phyloP scores from a whole-genome alignment of 2,113 vertebrate species.

The Hymenochirus boettgeri region DNA sequence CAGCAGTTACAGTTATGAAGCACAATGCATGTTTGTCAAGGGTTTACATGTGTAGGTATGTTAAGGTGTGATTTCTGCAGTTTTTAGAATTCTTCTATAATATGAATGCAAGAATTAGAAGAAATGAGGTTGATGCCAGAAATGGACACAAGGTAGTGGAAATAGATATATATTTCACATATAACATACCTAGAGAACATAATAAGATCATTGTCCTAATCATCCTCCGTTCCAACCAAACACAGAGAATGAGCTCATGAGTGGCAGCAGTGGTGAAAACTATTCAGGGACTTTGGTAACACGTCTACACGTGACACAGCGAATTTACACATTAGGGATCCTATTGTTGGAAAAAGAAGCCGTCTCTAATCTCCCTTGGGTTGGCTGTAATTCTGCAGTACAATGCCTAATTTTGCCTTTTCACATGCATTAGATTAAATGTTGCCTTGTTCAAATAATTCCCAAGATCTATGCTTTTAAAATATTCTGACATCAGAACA shows the following conservation, averaged over 20 bases:
- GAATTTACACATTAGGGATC: constrained; percentile 55
- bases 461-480: constrained; percentile 64
- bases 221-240: not conserved
- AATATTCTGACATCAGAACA: constrained; percentile 77
- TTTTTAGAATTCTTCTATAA: too few relatives aligned
- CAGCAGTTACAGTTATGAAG: too few relatives aligned
- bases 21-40: too few relatives aligned
- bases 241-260: not conserved
- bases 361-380: constrained; percentile 61
- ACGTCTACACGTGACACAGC: constrained; percentile 35
- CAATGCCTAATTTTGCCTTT: constrained; percentile 58
- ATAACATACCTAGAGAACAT: too few relatives aligned
- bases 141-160: too few relatives aligned
- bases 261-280: not conserved
- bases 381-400: constrained; percentile 58
- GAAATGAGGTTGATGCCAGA: too few relatives aligned
- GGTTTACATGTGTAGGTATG: too few relatives aligned
- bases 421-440: constrained; percentile 70
- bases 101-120: too few relatives aligned
- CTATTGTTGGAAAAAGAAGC: constrained; percentile 61
- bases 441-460: constrained; percentile 68
- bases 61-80: too few relatives aligned
- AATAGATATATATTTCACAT: too few relatives aligned
- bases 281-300: not conserved
- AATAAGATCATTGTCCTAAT: not conserved